These are phyloP conservation scores for Megamerina dolium DNA, from an alignment of 2,888 invertebrate species.

Conservation along the genomic window DNA sequence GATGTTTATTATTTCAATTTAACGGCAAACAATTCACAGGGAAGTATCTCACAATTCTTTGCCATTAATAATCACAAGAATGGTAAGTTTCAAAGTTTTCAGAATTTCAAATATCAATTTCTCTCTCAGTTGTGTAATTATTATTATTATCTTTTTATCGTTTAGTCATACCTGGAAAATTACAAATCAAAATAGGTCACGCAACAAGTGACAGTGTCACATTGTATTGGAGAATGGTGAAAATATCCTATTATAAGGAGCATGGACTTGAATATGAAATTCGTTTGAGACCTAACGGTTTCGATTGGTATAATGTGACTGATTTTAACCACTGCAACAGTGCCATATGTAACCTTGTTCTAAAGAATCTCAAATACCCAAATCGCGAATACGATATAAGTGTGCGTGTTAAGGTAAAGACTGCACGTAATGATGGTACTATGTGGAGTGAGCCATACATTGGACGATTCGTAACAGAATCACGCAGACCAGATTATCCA, in stretches of 20 bases:
- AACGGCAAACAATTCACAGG: neutral
- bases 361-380: conserved; percentile 14
- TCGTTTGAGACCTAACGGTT: conserved; percentile 18
- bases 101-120: neutral
- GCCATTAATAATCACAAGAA: conserved; percentile 54
- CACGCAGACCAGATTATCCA: conserved; percentile 54
- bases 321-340: conserved; percentile 1
- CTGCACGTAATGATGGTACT: conserved; percentile 51
- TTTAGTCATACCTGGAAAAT: conserved; percentile 28
- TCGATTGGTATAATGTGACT: conserved; percentile 14
- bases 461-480: conserved; percentile 55
- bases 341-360: conserved; percentile 1
- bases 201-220: conserved; percentile 26
- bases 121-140: neutral
- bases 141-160: neutral
- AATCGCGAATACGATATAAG: conserved; percentile 47
- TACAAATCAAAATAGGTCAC: conserved; percentile 20
- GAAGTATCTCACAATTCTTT: neutral
- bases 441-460: conserved; percentile 66
- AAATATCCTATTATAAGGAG: conserved; percentile 19
- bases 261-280: conserved; percentile 26
- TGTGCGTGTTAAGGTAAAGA: conserved; percentile 61
- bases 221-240: conserved; percentile 24
- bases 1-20: too few species aligned
- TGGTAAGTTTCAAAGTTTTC: conserved; percentile 22